These are phyloP conservation scores for Psettodes erumei DNA, from an alignment of 2,113 vertebrate genomes.

Conservation along the genomic window DNA sequence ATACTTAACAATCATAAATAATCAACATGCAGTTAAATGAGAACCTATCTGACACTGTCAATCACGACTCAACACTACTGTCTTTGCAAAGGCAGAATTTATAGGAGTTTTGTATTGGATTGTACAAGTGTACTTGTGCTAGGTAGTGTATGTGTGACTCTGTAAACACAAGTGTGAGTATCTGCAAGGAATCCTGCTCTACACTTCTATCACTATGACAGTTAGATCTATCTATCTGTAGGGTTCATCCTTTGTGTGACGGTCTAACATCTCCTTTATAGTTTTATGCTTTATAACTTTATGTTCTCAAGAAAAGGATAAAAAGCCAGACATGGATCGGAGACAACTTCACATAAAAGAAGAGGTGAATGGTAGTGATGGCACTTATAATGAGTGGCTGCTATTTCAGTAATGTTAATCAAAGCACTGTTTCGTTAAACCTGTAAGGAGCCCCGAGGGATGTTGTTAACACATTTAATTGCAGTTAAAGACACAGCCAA, in stretches of 20 bases:
- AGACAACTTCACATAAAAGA: background rate
- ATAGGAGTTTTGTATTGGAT: too few relatives aligned
- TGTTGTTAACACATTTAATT: conserved; percentile 45
- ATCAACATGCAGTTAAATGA: too few relatives aligned
- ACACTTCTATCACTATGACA: background rate
- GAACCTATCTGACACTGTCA: too few relatives aligned
- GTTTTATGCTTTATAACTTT: too few relatives aligned
- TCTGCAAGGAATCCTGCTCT: background rate
- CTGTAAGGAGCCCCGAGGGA: background rate
- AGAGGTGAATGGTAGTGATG: background rate
- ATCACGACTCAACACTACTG: too few relatives aligned
- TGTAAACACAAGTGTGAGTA: background rate
- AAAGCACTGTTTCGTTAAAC: background rate
- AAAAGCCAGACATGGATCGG: background rate
- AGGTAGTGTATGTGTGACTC: too few relatives aligned
- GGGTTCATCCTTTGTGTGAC: too few relatives aligned
- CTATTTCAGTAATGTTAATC: conserved; percentile 5
- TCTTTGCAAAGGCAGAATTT: too few relatives aligned
- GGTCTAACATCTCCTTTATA: too few relatives aligned
- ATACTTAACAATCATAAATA: too few relatives aligned
- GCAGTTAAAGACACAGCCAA: background rate
- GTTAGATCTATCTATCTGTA: background rate
- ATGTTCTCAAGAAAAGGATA: background rate
- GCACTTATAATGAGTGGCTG: conserved; percentile 21
- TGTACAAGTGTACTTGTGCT: too few relatives aligned